Evolutionary conservation across 2,888 invertebrate genomes (phyloP), one percentile per base, ranked within the genome.

Genomic region (Calliopum simillimum): DNA sequence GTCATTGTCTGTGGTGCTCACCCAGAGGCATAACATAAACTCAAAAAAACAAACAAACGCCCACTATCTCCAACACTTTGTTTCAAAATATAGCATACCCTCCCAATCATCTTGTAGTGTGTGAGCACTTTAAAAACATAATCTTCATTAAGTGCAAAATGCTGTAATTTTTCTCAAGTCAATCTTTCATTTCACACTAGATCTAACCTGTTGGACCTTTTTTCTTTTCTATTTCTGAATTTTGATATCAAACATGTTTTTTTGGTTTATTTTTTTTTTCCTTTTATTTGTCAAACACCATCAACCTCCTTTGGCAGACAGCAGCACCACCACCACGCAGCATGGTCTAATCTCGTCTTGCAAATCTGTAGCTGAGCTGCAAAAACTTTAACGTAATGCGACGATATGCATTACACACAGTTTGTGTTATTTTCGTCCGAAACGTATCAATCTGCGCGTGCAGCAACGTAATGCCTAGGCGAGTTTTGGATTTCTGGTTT

Each of bases 391-490:
- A 33, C 33, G 33, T 33, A 33, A n/a, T n/a, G n/a, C n/a, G n/a
- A 33, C 33, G 33, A 33, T 33, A 33, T 12, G 46, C 21, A 33
- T 16, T 33, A 33, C 33, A 2, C 33, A 8, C 8, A 8, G 33
- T 33, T 4, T 13, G 5, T n/a, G 23, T 46, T 46, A 25, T 47
- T 46, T 46, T 56, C n/a, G 16, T 21, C 43, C 49, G 19, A 33
- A 51, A 64, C 46, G 46, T 25, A 56, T 43, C 23, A 43, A 43
- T 21, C 43, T 65, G 53, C 55, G 65, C 55, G n/a, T n/a, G n/a
- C n/a, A n/a, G 56, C 44, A 25, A 56, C 66, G 66, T 56, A 47
- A 66, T 47, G 23, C 46, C n/a, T 13, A 33, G 43, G 16, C 56
- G 44, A 55, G 19, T 41, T 12, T 16, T 43, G 19, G 23, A 25